Evolutionary conservation across 2,113 vertebrate genomes (phyloP).

Genomic region (Esox niger): DNA sequence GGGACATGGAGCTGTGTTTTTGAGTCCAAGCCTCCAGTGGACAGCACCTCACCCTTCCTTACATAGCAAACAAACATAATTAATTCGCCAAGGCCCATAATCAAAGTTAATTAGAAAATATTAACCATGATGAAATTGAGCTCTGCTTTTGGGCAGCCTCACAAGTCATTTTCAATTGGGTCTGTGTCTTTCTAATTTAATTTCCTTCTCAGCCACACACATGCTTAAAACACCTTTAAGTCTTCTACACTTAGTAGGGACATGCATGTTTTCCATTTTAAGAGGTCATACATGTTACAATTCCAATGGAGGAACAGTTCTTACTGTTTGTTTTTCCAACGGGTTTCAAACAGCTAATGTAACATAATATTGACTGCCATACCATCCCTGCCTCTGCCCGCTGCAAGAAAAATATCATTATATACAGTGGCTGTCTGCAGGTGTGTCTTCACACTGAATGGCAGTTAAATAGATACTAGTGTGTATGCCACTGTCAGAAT

Average conservation of each 20-base stretch:
- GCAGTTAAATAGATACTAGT: background rate
- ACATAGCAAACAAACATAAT: conserved; percentile 29
- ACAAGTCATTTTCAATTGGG: conserved; percentile 11
- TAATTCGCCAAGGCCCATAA: conserved; percentile 27
- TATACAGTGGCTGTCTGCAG: conserved; percentile 5
- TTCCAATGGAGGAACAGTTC: background rate
- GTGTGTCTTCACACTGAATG: conserved; percentile 15
- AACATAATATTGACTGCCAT: background rate
- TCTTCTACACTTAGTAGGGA: background rate
- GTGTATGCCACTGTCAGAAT: conserved; percentile 5
- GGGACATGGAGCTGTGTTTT: background rate
- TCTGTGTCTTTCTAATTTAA: conserved; percentile 12
- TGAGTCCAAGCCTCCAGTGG: background rate
- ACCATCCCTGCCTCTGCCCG: background rate
- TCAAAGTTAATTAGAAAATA: conserved; percentile 24
- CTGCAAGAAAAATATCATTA: background rate
- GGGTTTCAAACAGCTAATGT: background rate
- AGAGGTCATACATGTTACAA: background rate
- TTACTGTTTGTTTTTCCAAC: background rate
- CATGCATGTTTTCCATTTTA: conserved; percentile 17
- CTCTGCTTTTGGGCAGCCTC: background rate
- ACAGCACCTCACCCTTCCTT: conserved; percentile 6
- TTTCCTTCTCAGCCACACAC: conserved; percentile 1
- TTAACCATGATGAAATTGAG: conserved; percentile 23
- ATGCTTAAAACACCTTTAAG: conserved; percentile 3